These are phyloP conservation scores for Rotaria sp. DNA, from an alignment of 2,888 invertebrate species.

Conservation along the genomic window DNA sequence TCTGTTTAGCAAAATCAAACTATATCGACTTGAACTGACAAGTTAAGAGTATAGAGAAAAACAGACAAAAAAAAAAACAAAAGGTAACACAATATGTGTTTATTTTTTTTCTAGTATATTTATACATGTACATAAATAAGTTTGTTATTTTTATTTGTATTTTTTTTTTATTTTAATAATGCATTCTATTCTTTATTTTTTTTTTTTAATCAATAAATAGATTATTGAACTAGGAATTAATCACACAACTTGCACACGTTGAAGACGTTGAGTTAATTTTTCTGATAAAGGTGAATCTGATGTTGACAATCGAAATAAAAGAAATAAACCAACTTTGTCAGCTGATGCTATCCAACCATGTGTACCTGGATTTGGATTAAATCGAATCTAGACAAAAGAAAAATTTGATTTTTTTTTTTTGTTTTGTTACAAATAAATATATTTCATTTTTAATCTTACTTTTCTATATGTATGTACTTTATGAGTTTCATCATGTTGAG, in stretches of 20 bases:
- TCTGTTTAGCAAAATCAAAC: slow-evolving; percentile 6
- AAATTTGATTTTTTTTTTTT: not conserved
- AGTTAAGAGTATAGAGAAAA: not conserved
- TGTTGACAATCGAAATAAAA: slow-evolving; percentile 29
- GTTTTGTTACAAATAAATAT: not conserved
- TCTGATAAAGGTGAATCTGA: slow-evolving; percentile 6
- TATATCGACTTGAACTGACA: not conserved
- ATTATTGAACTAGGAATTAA: slow-evolving; percentile 12
- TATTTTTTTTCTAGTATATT: not conserved
- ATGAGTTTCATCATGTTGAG: slow-evolving; percentile 28
- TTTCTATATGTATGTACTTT: slow-evolving; percentile 26
- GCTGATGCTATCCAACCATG: slow-evolving; percentile 22
- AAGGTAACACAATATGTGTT: not conserved
- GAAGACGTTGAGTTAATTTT: slow-evolving; percentile 28
- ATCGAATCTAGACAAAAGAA: not conserved
- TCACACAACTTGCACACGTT: slow-evolving; percentile 23
- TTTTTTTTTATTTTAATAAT: not conserved
- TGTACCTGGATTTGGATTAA: slow-evolving; percentile 25
- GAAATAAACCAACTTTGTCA: slow-evolving; percentile 21
- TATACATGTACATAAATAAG: not conserved
- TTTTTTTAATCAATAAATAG: not conserved
- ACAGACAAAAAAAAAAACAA: not conserved
- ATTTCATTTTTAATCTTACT: not conserved
- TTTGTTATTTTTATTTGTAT: not conserved
- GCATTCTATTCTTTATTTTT: slow-evolving; percentile 16